phyloP scores from a whole-genome alignment of 1,140 invertebrate genomes.

The Bombus affinis region DNA sequence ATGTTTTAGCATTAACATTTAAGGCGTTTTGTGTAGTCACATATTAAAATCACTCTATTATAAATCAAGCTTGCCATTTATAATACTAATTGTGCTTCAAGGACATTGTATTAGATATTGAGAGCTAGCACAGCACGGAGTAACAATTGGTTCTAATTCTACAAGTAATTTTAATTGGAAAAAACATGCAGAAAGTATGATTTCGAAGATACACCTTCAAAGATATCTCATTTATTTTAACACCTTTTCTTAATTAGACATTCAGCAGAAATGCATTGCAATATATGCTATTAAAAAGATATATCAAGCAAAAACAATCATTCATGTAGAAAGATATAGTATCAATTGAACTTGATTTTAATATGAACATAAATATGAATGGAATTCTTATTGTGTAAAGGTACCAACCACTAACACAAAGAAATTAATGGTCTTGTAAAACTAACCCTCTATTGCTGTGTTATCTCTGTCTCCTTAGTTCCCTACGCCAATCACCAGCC shows the following conservation, averaged over 20 bases:
- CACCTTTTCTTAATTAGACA: not conserved
- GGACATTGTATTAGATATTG: conserved; percentile 40
- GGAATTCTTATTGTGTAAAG: conserved; percentile 65
- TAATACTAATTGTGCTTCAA: conserved; percentile 37
- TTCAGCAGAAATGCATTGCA: conserved; percentile 4
- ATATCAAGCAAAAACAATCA: not conserved
- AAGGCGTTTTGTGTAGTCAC: not conserved
- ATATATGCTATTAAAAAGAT: not conserved
- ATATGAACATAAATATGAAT: not conserved
- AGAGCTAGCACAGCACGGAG: conserved; percentile 65
- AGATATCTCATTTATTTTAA: conserved; percentile 35
- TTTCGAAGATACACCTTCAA: conserved; percentile 27
- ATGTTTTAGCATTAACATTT: conserved; percentile 21
- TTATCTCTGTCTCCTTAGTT: conserved; percentile 85
- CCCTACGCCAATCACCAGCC: conserved; percentile 91
- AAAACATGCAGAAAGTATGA: not conserved
- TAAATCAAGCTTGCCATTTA: conserved; percentile 40
- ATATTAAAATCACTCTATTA: conserved; percentile 28
- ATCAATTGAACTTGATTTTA: not conserved
- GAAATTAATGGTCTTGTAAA: conserved; percentile 66
- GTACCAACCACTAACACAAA: conserved; percentile 55
- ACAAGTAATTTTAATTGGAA: not conserved
- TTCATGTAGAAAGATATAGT: not conserved
- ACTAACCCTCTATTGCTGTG: conserved; percentile 80
- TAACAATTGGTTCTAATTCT: conserved; percentile 13